Base-by-base conservation (phyloP, 1,140 invertebrate genomes). In the Drosophila murphyi region DNA sequence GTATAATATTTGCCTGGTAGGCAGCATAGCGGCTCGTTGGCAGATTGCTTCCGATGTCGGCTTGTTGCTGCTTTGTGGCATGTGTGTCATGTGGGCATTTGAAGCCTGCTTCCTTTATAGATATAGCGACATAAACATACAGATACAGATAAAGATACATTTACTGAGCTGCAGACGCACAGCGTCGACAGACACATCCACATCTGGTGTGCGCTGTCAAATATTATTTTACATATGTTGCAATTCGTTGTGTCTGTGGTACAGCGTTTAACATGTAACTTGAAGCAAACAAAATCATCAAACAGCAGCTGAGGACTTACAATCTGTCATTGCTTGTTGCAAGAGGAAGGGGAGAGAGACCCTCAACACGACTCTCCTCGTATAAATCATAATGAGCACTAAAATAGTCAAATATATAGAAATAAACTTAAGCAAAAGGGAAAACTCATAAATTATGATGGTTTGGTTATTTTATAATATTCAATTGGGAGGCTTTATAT, bases 201-300 rank as follows among this genome's bases (percentile, higher is more conserved):
- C 62, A 50, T 41, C 63, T 64, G 59, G 45, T 8, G 6, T 20
- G 10, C 10, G 63, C 69, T 39, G 64, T 29, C 65, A 50, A 50
- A 55, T 73, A 81, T 82, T 79, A 71, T 67, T 67, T 67, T 67
- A 71, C 61, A 67, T 69, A 63, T 65, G 34, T 56, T 20, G 78
- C 61, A 63, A 75, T 61, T 76, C 67, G 77, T 69, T 52, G 65
- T 68, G 20, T 20, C 47, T 72, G 54, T 51, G 37, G 54, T 60
- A 56, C 5, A 57, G 54, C 54, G 37, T 34, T 71, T 64, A 64
- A 64, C 50, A 71, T 50, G 32, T 48, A 20, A n/a, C 51, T 12
- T 20, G 35, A 56, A 35, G 34, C 64, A 54, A 34, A 20, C 64
- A 71, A 45, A 54, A 10, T 39, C 57, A 39, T 12, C 20, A 62